Evolutionary conservation across 2,797 vertebrate genomes (phyloP).

Genomic region (Poecilia gillii): DNA sequence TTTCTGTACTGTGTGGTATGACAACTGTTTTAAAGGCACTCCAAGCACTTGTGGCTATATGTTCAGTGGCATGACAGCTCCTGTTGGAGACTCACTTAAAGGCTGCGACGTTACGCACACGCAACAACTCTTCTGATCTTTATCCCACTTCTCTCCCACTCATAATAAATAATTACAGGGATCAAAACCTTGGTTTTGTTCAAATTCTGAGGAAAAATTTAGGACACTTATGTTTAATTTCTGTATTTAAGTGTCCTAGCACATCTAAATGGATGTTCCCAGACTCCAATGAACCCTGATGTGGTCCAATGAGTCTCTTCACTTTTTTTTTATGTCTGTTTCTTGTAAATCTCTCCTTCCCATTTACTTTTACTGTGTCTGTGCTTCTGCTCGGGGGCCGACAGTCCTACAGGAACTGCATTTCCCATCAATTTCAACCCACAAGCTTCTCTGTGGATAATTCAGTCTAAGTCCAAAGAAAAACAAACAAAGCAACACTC

Average conservation of each 20-base stretch:
- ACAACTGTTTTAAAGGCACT: not conserved
- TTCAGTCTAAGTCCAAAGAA: slow-evolving; percentile 16
- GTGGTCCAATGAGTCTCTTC: not conserved
- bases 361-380: not conserved
- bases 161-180: not conserved
- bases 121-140: not conserved
- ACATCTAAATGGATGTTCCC: not conserved
- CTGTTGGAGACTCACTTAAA: not conserved
- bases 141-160: not conserved
- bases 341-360: not conserved
- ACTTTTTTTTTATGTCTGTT: not conserved
- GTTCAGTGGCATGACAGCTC: not conserved
- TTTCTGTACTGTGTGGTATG: not conserved
- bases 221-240: not conserved
- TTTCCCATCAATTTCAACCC: slow-evolving; percentile 21
- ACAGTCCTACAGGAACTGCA: slow-evolving; percentile 6
- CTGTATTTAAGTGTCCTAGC: not conserved
- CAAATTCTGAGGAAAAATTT: no score
- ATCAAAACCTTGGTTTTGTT: not conserved
- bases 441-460: not conserved
- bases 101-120: not conserved
- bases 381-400: not conserved
- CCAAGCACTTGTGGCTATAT: not conserved
- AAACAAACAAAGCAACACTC: slow-evolving; percentile 26
- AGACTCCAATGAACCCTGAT: not conserved